Base-by-base conservation (phyloP, 2,113 vertebrate genomes). In the Leptodactylus fuscus region DNA sequence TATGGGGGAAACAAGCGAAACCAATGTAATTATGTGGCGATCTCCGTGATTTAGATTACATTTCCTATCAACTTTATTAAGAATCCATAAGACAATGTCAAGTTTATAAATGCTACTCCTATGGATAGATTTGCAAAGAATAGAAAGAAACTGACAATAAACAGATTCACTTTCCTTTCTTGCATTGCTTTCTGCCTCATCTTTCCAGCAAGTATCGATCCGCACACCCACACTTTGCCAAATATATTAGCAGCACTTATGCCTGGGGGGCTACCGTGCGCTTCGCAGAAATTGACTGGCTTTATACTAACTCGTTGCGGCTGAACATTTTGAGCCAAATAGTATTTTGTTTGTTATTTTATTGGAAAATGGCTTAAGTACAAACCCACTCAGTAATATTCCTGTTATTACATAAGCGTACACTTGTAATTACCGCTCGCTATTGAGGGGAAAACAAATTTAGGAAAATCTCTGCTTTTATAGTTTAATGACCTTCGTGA, bases 191-290 rank as follows among this genome's bases (percentile, higher is more conserved):
- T 60, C 10, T 29, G 69, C 51, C 51, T 83, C 70, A 74, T 83
- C 70, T 83, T 74, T 74, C 51, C 70, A 58, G 81, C 70, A 44
- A 29, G 49, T 74, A 83, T 83, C 60, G 81, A 83, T 83, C 51
- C 36, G 13, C 81, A 74, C 70, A 44, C 81, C 69, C 81, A 74
- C 81, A 58, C 81, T 74, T 83, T 74, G 48, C 49, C 81, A 83
- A 53, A 74, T 83, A 60, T 83, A 74, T 83, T 75, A 74, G 22
- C 34, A 74, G 22, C 34, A 46, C 69, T 75, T 73, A 44, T 74
- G 81, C 48, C 69, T 83, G 62, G 51, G 69, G 81, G 81, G 81
- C 36, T 83, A 22, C 48, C 58, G 29, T 24, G 16, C 34, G 27
- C 49, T n/a, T 44, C 29, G 15, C 22, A 9, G 49, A 74, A 38